Evolutionary conservation across 2,797 vertebrate species (phyloP), one percentile per base, ranked within the genome.

Genomic region (Xiphophorus birchmanni): DNA sequence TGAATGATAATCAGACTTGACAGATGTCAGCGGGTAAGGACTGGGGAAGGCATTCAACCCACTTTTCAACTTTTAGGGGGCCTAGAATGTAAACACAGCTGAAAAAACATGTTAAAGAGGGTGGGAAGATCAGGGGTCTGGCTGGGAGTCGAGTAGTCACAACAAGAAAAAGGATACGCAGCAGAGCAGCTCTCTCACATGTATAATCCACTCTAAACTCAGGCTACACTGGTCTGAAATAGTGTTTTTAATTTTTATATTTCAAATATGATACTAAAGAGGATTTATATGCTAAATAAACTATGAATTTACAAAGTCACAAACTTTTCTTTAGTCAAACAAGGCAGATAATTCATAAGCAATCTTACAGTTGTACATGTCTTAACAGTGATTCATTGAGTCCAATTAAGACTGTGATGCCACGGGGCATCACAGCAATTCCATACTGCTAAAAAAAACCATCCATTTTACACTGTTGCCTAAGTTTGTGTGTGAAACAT

Each of bases 51-150:
- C 65, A 86, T 90, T 88, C 80, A 86, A 75, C 29, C 79, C 77
- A 84, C 80, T 82, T 82, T 87, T 87, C 47, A 83, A 79, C 80
- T 87, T 83, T 81, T 78, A 85, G 60, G 84, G 58, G 75, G 60
- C 82, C 82, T 86, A 86, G 82, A 85, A 86, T 91, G 90, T 91
- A 92, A 93, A 89, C 92, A 92, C 93, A 95, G 95, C 94, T 95
- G 93, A 89, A 79, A 88, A 76, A 94, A 94, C 92, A 94, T n/a
- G 52, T 52, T 76, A 45, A 6, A 35, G 65, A 81, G 69, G 84
- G 74, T 52, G 84, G 76, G 83, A 83, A 82, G 84, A 77, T 85
- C 69, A 29, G 71, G 71, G 67, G 69, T 79, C 76, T 40, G 50
- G 81, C 23, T 18, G 56, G 65, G 74, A 44, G 17, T 2, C 32